Percentiles rank a stretch among this genome's conserved stretches.
phyloP scores from a whole-genome alignment of 2,797 vertebrate genomes.

The Cyclura pinguis region DNA sequence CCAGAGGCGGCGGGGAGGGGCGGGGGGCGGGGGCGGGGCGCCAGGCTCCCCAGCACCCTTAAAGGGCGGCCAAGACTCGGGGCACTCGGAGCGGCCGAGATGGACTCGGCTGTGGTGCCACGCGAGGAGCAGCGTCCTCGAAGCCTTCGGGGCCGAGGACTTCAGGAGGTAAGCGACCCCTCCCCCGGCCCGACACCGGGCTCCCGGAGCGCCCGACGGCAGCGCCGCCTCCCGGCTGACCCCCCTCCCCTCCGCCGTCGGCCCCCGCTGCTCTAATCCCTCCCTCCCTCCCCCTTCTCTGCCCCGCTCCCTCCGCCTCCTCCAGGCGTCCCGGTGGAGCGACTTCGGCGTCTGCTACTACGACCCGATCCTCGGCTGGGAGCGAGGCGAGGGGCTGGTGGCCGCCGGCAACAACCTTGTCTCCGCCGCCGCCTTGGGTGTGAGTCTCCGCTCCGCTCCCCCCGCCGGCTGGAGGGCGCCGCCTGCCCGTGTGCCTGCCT shows the following conservation, averaged over 20 bases:
- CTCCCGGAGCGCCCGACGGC: fast-evolving
- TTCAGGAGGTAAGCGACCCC: slow-evolving; percentile 79
- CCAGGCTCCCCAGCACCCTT: background rate
- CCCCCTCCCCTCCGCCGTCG: too few relatives aligned
- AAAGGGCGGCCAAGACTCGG: slow-evolving; percentile 50
- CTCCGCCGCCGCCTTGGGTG: too few relatives aligned
- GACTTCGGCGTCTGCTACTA: too few relatives aligned
- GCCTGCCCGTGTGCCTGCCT: too few relatives aligned
- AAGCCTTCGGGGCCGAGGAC: slow-evolving; percentile 72
- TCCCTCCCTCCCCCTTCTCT: background rate
- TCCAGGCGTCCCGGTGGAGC: slow-evolving; percentile 63
- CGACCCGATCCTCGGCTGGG: too few relatives aligned
- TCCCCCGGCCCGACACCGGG: fast-evolving
- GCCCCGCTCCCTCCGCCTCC: background rate
- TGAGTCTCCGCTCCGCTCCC: too few relatives aligned
- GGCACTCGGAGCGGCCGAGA: slow-evolving; percentile 49
- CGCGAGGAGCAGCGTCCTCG: slow-evolving; percentile 33
- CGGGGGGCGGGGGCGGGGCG: fast-evolving
- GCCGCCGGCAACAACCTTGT: too few relatives aligned
- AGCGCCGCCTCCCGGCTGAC: too few relatives aligned
- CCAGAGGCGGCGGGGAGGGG: too few relatives aligned
- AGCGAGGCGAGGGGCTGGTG: too few relatives aligned
- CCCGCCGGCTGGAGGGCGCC: too few relatives aligned
- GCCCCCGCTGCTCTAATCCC: too few relatives aligned
- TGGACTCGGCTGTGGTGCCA: slow-evolving; percentile 77